Conservation (phyloP, 1,140 invertebrate genomes). For the Chlorops oryzae region DNA sequence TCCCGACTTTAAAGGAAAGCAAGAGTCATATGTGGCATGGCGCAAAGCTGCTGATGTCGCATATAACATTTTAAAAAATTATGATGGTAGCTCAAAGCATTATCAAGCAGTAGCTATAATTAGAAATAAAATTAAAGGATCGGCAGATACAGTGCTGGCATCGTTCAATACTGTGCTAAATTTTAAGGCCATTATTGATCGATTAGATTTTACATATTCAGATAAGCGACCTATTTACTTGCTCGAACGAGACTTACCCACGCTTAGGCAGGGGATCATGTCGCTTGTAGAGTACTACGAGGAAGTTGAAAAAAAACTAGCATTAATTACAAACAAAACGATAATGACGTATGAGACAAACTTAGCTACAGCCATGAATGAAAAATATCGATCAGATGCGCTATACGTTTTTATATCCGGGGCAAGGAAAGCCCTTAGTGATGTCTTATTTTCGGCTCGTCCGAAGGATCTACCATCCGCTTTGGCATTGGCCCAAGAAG, state of each 20-base stretch:
- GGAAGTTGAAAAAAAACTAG: constrained; percentile 21
- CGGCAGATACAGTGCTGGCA: constrained; percentile 7
- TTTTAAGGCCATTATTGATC: constrained; percentile 20
- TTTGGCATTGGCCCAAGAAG: constrained; percentile 19
- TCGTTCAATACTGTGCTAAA: constrained; percentile 17
- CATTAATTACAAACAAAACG: constrained; percentile 21
- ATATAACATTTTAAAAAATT: constrained; percentile 21
- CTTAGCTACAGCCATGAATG: constrained; percentile 7
- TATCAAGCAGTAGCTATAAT: constrained; percentile 21
- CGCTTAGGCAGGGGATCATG: constrained; percentile 14
- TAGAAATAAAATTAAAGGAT: constrained; percentile 18
- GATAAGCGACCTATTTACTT: constrained; percentile 20
- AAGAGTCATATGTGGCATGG: constrained; percentile 21
- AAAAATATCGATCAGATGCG: constrained; percentile 15
- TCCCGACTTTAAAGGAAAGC: constrained; percentile 18
- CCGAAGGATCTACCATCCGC: constrained; percentile 18
- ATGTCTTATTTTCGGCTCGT: constrained; percentile 14
- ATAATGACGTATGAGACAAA: constrained; percentile 12
- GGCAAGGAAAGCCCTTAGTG: constrained; percentile 8
- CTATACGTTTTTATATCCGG: constrained; percentile 17
- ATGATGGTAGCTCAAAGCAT: constrained; percentile 17
- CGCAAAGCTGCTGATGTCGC: constrained; percentile 18
- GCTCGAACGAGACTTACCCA: constrained; percentile 17
- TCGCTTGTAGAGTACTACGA: constrained; percentile 16
- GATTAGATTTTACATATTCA: constrained; percentile 19